phyloP scores from a whole-genome alignment of 2,888 invertebrate species.

The Harmothoe impar region DNA sequence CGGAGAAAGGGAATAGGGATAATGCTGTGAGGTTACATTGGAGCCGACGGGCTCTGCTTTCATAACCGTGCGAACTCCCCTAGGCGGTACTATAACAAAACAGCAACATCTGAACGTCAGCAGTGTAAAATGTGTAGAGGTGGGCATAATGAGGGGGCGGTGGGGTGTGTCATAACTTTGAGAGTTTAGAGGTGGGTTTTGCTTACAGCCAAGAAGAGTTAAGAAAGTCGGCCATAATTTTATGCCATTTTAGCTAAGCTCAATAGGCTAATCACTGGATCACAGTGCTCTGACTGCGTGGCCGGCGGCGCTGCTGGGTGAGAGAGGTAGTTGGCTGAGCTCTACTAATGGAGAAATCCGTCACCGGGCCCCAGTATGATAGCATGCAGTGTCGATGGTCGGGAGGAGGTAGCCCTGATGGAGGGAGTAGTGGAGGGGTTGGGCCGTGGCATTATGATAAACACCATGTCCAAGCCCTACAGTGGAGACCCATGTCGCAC shows the following conservation, averaged over 20 bases:
- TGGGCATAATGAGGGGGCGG: background rate
- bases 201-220: background rate
- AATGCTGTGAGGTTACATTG: too few species aligned
- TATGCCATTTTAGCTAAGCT: background rate
- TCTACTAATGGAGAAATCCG: background rate
- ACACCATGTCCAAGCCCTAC: slow-evolving; percentile 32
- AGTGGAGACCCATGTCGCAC: background rate
- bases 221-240: background rate
- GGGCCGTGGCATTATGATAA: background rate
- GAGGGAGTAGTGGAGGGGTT: background rate
- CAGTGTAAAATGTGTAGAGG: too few species aligned
- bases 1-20: too few species aligned
- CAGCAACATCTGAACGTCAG: too few species aligned
- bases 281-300: background rate
- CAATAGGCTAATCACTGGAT: slow-evolving; percentile 10
- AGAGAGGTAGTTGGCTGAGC: background rate
- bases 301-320: background rate
- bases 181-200: too few species aligned
- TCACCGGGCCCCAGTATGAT: background rate
- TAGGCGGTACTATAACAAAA: too few species aligned
- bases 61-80: too few species aligned
- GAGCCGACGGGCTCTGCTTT: too few species aligned
- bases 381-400: too few species aligned
- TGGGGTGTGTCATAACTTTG: background rate
- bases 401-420: background rate